A percentile compares a stretch with the other conserved stretches of the same genome.
Conservation (phyloP, 2,113 vertebrate genomes). For the Casuarius casuarius region DNA sequence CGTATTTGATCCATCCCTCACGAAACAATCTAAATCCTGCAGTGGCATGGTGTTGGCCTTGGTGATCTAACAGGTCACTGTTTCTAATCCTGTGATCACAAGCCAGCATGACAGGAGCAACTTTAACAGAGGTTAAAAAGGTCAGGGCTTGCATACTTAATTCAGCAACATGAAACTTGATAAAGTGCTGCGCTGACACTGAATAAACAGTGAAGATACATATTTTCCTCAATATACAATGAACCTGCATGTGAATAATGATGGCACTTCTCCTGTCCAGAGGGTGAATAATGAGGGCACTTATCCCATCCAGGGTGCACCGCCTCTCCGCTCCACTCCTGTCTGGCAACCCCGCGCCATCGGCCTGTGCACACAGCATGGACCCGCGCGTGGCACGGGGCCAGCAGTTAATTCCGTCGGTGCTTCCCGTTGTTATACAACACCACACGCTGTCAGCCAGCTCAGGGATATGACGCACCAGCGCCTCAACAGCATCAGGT, state of each 20-base stretch:
- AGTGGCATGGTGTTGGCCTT: neutral
- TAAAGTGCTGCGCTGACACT: neutral
- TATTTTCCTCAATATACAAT: conserved; percentile 15
- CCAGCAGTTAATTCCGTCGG: neutral
- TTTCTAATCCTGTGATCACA: neutral
- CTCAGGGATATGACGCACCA: neutral
- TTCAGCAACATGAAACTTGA: neutral
- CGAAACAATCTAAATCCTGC: neutral
- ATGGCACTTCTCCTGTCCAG: conserved; percentile 47
- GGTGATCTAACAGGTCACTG: neutral
- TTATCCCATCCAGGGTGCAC: neutral
- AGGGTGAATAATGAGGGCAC: conserved; percentile 53
- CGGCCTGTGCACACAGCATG: neutral
- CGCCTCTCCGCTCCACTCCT: fast-evolving
- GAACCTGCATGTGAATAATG: conserved; percentile 23
- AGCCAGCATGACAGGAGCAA: neutral
- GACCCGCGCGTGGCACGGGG: neutral
- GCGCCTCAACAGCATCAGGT: neutral
- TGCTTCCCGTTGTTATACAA: neutral
- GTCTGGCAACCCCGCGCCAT: neutral
- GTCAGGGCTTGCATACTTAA: neutral
- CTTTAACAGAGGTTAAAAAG: neutral
- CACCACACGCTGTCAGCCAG: neutral
- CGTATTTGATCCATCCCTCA: neutral
- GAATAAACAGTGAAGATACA: conserved; percentile 29